Evolutionary conservation across 2,797 vertebrate genomes (phyloP).

Genomic region (Sebastes kiyomatsui): DNA sequence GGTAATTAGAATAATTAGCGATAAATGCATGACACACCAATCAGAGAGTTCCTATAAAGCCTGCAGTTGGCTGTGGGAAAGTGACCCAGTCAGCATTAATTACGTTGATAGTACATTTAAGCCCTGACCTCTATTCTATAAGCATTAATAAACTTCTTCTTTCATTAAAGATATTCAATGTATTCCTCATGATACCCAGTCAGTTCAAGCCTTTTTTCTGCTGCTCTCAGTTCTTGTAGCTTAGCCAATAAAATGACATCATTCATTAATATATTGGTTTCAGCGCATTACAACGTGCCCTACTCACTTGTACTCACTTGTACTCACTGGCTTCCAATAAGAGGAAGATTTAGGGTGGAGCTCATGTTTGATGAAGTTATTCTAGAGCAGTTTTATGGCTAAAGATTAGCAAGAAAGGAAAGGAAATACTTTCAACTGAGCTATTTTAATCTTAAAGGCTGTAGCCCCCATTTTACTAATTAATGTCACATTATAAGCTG

Average conservation of each 20-base stretch:
- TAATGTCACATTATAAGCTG: background rate
- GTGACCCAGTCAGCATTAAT: conserved; percentile 17
- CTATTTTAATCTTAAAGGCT: conserved; percentile 34
- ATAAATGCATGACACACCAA: background rate
- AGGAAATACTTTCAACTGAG: conserved; percentile 14
- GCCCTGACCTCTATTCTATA: conserved; percentile 17
- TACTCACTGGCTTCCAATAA: conserved; percentile 10
- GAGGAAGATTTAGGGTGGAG: conserved; percentile 29
- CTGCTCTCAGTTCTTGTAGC: conserved; percentile 3
- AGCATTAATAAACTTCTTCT: conserved; percentile 30
- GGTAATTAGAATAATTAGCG: conserved; percentile 24
- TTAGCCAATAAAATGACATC: conserved; percentile 48
- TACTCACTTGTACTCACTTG: conserved; percentile 15
- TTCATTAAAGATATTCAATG: conserved; percentile 24
- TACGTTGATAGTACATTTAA: conserved; percentile 13
- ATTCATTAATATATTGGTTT: conserved; percentile 56
- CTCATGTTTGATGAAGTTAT: conserved; percentile 25
- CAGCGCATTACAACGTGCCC: background rate
- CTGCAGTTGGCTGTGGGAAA: background rate
- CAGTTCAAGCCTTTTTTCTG: background rate
- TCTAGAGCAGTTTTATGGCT: conserved; percentile 19
- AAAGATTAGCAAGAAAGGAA: conserved; percentile 7
- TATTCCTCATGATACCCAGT: conserved; percentile 16
- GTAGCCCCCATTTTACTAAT: conserved; percentile 36
- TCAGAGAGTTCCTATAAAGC: background rate